These are phyloP conservation scores for Argya squamiceps DNA, from an alignment of 2,797 vertebrate species.

Conservation along the genomic window DNA sequence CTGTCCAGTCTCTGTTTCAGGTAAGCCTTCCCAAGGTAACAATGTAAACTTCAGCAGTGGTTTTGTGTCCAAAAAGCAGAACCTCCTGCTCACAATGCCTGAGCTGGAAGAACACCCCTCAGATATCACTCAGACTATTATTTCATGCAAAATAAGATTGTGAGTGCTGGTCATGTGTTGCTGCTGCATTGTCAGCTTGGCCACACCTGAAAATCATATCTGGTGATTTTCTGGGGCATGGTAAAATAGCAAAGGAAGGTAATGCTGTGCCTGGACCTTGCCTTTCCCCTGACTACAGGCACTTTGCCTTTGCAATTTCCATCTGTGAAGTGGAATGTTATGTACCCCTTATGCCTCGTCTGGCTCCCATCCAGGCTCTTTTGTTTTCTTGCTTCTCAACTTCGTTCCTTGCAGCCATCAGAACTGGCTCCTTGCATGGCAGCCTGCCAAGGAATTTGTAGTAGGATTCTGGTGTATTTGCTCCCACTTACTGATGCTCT, in stretches of 20 bases:
- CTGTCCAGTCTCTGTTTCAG: no score
- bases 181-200: not conserved
- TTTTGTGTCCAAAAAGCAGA: not conserved
- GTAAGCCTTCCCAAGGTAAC: no score
- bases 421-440: not conserved
- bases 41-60: not conserved
- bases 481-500: not conserved
- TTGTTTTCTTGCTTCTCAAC: not conserved
- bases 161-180: rapidly evolving
- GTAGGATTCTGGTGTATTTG: not conserved
- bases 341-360: not conserved
- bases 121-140: not conserved
- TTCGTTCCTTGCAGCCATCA: slow-evolving; percentile 21
- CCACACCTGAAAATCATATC: not conserved
- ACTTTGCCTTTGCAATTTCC: not conserved
- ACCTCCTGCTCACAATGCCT: rapidly evolving
- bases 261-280: not conserved
- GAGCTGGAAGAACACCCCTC: not conserved
- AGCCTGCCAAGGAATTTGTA: slow-evolving; percentile 7
- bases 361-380: slow-evolving; percentile 6
- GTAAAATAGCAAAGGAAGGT: not conserved
- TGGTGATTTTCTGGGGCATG: not conserved
- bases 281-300: not conserved
- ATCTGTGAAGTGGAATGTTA: not conserved
- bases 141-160: not conserved